phyloP scores from a whole-genome alignment of 2,797 vertebrate species.

The Hydrophis major region DNA sequence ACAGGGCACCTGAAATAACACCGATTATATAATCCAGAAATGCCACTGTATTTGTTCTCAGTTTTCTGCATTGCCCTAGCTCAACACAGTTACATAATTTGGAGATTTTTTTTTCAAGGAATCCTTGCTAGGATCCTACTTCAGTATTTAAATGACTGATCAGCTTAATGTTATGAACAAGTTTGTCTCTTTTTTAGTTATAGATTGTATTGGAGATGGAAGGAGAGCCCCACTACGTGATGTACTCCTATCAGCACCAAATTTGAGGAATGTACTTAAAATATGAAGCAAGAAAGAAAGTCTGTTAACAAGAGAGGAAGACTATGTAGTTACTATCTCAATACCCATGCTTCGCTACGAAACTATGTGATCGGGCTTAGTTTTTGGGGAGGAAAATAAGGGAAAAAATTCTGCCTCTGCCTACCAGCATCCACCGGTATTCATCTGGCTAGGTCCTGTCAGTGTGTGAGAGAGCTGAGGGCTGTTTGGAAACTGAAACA shows the following conservation, averaged over 20 bases:
- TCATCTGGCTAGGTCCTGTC: no score
- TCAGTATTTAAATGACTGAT: not conserved
- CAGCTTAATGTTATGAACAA: constrained; percentile 4
- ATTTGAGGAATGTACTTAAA: not conserved
- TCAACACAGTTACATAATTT: not conserved
- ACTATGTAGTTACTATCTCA: not conserved
- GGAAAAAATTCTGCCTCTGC: no score
- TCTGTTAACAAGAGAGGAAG: not conserved
- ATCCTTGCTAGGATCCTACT: not conserved
- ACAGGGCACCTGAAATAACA: not conserved
- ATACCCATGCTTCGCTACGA: no score
- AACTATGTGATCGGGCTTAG: no score
- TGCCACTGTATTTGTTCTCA: not conserved
- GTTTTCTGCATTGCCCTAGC: not conserved
- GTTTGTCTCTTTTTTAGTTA: not conserved
- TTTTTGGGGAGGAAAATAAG: no score
- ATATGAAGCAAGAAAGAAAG: not conserved
- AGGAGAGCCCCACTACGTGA: not conserved
- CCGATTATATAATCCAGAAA: constrained; percentile 4
- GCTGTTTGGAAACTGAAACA: no score
- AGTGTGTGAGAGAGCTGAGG: no score
- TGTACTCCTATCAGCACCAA: not conserved
- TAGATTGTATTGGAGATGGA: not conserved
- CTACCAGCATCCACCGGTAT: no score
- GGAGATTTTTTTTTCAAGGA: not conserved